Percentiles rank a stretch among this genome's conserved stretches.
phyloP scores from a whole-genome alignment of 2,888 invertebrate species.

The Osmoderma eremita region DNA sequence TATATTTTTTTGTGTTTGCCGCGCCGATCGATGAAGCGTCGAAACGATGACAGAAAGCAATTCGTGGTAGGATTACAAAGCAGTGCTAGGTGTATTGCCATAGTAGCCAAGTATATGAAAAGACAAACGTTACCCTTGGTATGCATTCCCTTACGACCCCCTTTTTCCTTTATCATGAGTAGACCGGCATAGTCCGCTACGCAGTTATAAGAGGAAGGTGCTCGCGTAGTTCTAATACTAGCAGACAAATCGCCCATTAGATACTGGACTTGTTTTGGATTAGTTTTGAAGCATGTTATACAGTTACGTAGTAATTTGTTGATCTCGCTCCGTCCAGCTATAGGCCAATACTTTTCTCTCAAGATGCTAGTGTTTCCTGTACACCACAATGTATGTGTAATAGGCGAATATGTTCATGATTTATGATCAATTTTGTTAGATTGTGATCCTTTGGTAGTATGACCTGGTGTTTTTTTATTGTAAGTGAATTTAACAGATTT shows the following conservation, averaged over 20 bases:
- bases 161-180: not conserved
- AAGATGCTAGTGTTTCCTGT: conserved; percentile 46
- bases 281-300: conserved; percentile 17
- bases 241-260: too few species aligned
- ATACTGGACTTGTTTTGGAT: not conserved
- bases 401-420: conserved; percentile 13
- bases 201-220: too few species aligned
- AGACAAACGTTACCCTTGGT: too few species aligned
- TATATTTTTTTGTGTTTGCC: too few species aligned
- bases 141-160: too few species aligned
- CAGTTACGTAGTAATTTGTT: conserved; percentile 37
- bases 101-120: too few species aligned
- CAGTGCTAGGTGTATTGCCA: too few species aligned
- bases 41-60: too few species aligned
- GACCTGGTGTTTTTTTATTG: conserved; percentile 23
- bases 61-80: too few species aligned
- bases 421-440: conserved; percentile 27
- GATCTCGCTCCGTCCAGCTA: conserved; percentile 22
- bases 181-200: too few species aligned
- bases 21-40: too few species aligned
- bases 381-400: conserved; percentile 49
- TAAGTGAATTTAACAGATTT: not conserved
- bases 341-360: conserved; percentile 42
- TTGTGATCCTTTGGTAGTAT: conserved; percentile 1
- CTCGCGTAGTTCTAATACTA: too few species aligned